These are phyloP conservation scores for Toxotes chatareus DNA, from an alignment of 2,113 vertebrate species.

Conservation along the genomic window DNA sequence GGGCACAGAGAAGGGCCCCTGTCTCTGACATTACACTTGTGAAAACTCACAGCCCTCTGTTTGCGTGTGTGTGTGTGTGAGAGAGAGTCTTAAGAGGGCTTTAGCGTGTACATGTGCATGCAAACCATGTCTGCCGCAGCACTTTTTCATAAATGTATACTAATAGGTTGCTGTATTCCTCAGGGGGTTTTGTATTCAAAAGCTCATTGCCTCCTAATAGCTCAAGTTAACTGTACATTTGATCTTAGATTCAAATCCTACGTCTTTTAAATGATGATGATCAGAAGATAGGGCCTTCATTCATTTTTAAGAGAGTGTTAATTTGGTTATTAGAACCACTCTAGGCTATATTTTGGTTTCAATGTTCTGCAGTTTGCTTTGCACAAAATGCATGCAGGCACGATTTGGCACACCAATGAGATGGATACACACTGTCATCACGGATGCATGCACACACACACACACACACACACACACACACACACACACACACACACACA, in stretches of 20 bases:
- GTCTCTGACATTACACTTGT: conserved; percentile 60
- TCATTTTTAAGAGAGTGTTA: conserved; percentile 65
- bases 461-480: conserved; percentile 55
- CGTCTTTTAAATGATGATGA: conserved; percentile 70
- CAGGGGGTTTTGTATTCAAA: conserved; percentile 46
- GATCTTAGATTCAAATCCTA: conserved; percentile 76
- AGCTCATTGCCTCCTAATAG: conserved; percentile 67
- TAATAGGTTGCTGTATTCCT: conserved; percentile 61
- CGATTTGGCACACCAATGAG: conserved; percentile 27
- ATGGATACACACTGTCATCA: conserved; percentile 36
- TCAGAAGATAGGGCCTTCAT: conserved; percentile 64
- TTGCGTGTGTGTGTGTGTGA: conserved; percentile 18
- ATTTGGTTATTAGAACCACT: conserved; percentile 69
- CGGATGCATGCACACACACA: conserved; percentile 43
- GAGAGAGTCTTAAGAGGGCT: conserved; percentile 5
- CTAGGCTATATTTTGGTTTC: conserved; percentile 24
- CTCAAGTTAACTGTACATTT: conserved; percentile 70
- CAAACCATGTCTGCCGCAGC: conserved; percentile 33
- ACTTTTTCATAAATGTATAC: conserved; percentile 53
- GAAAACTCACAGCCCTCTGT: conserved; percentile 53
- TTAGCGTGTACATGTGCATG: conserved; percentile 8
- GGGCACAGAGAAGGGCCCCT: conserved; percentile 56
- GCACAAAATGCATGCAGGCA: conserved; percentile 47
- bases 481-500: conserved; percentile 50
- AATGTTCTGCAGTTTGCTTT: conserved; percentile 28